These are phyloP conservation scores for Danio albolineatus DNA, from an alignment of 2,797 vertebrate genomes.

Conservation along the genomic window DNA sequence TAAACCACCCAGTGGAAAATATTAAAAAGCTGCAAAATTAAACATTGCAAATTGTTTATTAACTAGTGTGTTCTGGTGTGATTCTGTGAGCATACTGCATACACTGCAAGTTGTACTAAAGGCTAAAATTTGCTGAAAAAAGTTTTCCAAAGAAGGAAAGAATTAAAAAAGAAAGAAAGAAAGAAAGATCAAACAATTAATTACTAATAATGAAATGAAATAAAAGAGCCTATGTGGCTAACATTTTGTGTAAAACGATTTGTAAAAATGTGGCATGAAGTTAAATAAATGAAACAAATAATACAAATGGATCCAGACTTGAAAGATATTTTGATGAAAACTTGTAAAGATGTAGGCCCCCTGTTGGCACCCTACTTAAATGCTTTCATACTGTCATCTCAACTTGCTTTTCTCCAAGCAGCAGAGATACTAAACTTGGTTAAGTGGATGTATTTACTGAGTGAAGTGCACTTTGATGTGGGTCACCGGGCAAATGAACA, in stretches of 20 bases:
- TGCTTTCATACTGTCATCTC: neutral
- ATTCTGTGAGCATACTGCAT: neutral
- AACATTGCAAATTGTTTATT: neutral
- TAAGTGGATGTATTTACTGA: constrained; percentile 17
- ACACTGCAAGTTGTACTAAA: neutral
- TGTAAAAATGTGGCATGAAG: neutral
- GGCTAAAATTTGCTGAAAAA: neutral
- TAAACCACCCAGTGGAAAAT: neutral
- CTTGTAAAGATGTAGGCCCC: neutral
- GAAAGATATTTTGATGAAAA: constrained; percentile 1
- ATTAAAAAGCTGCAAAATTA: neutral
- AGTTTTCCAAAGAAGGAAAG: neutral
- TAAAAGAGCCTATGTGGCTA: neutral
- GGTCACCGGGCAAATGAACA: constrained; percentile 44
- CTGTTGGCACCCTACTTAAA: constrained; percentile 13
- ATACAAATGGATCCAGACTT: neutral
- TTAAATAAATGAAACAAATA: neutral
- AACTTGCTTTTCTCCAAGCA: neutral
- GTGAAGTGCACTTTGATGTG: constrained; percentile 38
- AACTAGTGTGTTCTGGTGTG: neutral
- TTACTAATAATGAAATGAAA: too few relatives aligned
- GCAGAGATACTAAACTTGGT: constrained; percentile 27
- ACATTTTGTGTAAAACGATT: neutral
- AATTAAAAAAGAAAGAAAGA: too few relatives aligned
- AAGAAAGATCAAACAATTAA: neutral